Conservation (phyloP, 2,113 vertebrate species). For the Cathartes aura region DNA sequence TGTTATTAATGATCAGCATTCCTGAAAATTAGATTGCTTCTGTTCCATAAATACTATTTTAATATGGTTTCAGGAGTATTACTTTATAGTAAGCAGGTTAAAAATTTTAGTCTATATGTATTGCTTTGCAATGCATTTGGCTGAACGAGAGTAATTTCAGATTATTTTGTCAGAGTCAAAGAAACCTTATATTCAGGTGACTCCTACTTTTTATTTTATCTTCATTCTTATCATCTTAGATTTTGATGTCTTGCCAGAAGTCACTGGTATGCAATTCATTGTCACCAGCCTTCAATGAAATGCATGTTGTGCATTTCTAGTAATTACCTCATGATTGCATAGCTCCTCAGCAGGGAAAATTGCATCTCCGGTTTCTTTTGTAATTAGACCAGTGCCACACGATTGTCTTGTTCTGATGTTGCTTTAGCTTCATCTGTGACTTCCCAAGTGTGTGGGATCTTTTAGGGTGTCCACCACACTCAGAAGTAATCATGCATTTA, state of each 20-base stretch:
- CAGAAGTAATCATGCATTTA: background rate
- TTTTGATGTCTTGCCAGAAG: constrained; percentile 8
- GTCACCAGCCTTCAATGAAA: background rate
- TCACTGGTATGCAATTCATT: background rate
- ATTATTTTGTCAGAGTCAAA: background rate
- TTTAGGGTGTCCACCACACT: background rate
- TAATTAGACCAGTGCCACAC: background rate
- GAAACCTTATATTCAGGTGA: background rate
- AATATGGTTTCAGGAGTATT: background rate
- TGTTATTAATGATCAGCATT: background rate
- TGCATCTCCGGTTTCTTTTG: background rate
- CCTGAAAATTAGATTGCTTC: background rate
- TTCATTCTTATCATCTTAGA: background rate
- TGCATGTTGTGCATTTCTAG: background rate
- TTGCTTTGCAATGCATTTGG: background rate
- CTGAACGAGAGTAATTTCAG: background rate
- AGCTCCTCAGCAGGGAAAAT: background rate
- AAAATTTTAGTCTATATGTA: background rate
- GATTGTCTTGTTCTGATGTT: background rate
- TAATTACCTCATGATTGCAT: background rate
- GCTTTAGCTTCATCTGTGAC: background rate
- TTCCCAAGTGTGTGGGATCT: background rate
- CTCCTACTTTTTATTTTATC: background rate
- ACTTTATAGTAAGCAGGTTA: background rate
- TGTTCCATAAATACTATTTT: background rate